Evolutionary conservation across 2,888 invertebrate species (phyloP).

Genomic region (Tetrapedia diversipes): DNA sequence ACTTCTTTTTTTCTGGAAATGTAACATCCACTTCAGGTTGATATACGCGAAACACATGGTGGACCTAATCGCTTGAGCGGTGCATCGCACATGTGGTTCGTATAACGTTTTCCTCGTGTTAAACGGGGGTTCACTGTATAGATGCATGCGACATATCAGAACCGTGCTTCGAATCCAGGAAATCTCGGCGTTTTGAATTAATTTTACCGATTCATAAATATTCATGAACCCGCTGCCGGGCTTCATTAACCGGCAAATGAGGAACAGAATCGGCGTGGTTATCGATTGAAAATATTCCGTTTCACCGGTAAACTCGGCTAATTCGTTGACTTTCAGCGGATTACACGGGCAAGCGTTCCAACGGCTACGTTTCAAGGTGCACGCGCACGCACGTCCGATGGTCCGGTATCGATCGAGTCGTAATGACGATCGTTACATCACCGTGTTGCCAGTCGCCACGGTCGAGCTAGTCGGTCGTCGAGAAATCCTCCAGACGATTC

Average conservation of each 20-base stretch:
- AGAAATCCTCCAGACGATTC: constrained; percentile 31
- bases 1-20: no score
- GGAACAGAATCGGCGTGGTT: background rate
- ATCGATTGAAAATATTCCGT: background rate
- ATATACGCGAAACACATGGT: no score
- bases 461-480: constrained; percentile 15
- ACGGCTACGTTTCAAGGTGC: constrained; percentile 1
- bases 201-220: background rate
- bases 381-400: no score
- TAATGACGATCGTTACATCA: constrained; percentile 40
- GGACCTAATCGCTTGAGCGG: no score
- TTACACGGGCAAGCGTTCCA: background rate
- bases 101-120: no score
- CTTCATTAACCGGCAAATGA: background rate
- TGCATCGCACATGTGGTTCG: no score
- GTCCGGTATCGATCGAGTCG: constrained; percentile 19
- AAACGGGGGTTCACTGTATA: no score
- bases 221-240: background rate
- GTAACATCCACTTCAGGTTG: no score
- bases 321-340: constrained; percentile 1
- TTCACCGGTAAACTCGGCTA: background rate
- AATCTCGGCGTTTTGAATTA: background rate
- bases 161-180: background rate
- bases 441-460: constrained; percentile 24
- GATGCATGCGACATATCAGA: no score